Conservation (phyloP, 1,140 invertebrate species). For the Leptinotarsa defecta region DNA sequence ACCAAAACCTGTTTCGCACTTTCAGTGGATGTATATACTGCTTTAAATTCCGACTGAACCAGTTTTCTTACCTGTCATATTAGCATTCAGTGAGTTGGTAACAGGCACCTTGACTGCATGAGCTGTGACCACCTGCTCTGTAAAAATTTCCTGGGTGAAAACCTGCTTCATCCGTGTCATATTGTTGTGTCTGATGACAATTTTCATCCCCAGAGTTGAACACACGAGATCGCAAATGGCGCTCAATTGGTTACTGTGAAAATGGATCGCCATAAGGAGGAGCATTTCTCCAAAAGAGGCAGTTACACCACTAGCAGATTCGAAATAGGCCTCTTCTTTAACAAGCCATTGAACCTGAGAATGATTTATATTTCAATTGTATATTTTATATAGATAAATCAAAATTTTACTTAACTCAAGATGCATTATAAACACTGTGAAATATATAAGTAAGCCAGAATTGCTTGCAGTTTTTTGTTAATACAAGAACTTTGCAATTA, state of each 20-base stretch:
- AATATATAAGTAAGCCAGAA: too few species aligned
- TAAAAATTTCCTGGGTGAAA: conserved; percentile 97
- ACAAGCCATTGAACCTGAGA: conserved; percentile 81
- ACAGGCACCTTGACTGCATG: conserved; percentile 96
- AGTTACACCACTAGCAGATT: conserved; percentile 75
- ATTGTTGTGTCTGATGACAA: conserved; percentile 88
- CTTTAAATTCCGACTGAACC: too few species aligned
- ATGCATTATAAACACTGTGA: neutral
- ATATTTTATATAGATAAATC: conserved; percentile 9
- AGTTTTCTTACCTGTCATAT: conserved; percentile 68
- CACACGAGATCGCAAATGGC: conserved; percentile 93
- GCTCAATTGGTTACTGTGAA: conserved; percentile 90
- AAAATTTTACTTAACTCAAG: neutral
- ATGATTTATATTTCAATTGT: neutral
- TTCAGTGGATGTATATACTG: too few species aligned
- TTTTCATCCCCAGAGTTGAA: conserved; percentile 93
- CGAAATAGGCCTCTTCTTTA: conserved; percentile 85
- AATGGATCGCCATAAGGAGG: conserved; percentile 94
- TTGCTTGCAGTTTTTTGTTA: too few species aligned
- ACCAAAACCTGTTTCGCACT: too few species aligned
- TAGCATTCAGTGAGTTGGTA: conserved; percentile 85
- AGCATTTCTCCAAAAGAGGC: conserved; percentile 96
- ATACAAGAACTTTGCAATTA: too few species aligned
- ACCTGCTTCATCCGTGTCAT: conserved; percentile 91
- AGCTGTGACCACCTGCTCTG: conserved; percentile 93